Conservation (phyloP, 2,113 vertebrate species). For the Macrotis lagotis region DNA sequence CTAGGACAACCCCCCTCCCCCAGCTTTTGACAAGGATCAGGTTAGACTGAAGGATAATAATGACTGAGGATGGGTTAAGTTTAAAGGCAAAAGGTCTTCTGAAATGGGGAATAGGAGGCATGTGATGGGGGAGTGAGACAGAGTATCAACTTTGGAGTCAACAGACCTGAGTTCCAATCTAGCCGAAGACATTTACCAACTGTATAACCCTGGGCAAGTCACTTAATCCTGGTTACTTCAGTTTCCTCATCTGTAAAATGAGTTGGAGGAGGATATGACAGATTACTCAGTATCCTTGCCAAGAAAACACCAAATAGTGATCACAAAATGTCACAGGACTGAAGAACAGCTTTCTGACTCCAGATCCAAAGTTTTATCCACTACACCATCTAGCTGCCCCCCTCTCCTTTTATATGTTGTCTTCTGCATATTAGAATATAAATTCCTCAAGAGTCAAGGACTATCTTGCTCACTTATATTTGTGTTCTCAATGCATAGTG, state of each 20-base stretch:
- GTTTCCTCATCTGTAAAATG: background rate
- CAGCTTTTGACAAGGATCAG: background rate
- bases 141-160: background rate
- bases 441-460: background rate
- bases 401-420: background rate
- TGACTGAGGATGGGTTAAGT: background rate
- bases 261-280: background rate
- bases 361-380: background rate
- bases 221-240: background rate
- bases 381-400: background rate
- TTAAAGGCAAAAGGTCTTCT: background rate
- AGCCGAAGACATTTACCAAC: background rate
- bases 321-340: background rate
- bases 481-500: background rate
- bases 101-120: background rate
- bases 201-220: background rate
- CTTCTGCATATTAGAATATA: background rate
- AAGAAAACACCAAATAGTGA: background rate
- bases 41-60: background rate
- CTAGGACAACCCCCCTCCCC: background rate
- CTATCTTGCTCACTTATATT: background rate
- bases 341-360: background rate
- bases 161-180: background rate
- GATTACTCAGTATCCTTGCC: background rate
- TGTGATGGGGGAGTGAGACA: background rate